Evolutionary conservation across 1,140 invertebrate species (phyloP).

Genomic region (Zaprionus kolodkinae): DNA sequence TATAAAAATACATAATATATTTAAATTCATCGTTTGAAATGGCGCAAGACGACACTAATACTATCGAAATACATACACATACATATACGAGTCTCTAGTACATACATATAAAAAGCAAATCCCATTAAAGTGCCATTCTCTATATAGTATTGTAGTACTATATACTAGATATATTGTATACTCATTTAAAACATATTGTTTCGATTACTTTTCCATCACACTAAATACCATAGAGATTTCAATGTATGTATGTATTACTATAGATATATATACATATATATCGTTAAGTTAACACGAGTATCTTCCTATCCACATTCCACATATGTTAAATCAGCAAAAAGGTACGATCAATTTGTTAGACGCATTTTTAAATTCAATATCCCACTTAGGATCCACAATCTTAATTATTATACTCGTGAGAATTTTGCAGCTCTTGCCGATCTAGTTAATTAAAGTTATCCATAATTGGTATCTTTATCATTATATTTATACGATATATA

Average conservation of each 20-base stretch:
- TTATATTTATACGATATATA: background rate
- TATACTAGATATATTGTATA: conserved; percentile 18
- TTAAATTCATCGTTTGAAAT: conserved; percentile 79
- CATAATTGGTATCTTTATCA: background rate
- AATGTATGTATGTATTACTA: conserved; percentile 9
- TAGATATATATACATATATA: too few species aligned
- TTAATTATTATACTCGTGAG: conserved; percentile 58
- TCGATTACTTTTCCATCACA: conserved; percentile 57
- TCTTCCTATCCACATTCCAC: conserved; percentile 17
- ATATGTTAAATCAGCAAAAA: conserved; percentile 71
- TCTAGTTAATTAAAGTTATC: conserved; percentile 55
- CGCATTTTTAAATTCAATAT: conserved; percentile 58
- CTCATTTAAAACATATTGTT: conserved; percentile 68
- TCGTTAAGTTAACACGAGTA: background rate
- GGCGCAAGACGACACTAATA: conserved; percentile 47
- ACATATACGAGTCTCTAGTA: conserved; percentile 17
- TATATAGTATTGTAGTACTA: conserved; percentile 1
- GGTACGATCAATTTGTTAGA: conserved; percentile 74
- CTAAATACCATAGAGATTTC: conserved; percentile 33
- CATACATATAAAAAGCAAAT: conserved; percentile 73
- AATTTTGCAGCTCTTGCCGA: conserved; percentile 68
- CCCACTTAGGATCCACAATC: conserved; percentile 4
- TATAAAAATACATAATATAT: conserved; percentile 66
- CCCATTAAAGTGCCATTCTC: conserved; percentile 66
- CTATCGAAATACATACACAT: conserved; percentile 32